A percentile compares a stretch with the other conserved stretches of the same genome.
Conservation (phyloP, 2,113 vertebrate genomes). For the Copsychus sechellarum region DNA sequence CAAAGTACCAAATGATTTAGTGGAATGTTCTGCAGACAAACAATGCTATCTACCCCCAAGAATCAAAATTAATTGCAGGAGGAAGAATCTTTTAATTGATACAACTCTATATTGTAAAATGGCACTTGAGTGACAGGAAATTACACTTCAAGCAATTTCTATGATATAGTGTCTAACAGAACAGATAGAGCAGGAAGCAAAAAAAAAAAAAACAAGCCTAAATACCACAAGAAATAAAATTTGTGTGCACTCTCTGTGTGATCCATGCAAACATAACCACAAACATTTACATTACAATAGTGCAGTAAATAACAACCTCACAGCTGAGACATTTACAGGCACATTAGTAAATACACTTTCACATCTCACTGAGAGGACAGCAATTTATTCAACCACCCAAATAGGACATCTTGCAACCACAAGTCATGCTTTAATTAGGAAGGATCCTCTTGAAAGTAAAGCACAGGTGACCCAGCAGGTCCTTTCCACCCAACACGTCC, state of each 20-base stretch:
- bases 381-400: constrained; percentile 13
- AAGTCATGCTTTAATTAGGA: neutral
- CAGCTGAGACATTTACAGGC: constrained; percentile 25
- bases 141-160: neutral
- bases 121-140: neutral
- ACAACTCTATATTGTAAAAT: neutral
- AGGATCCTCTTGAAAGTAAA: neutral
- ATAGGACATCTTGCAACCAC: neutral
- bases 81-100: neutral
- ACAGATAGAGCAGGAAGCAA: neutral
- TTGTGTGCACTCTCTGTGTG: neutral
- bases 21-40: neutral
- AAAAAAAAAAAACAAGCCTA: neutral
- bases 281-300: constrained; percentile 54
- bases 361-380: neutral
- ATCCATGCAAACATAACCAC: constrained; percentile 34
- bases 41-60: neutral
- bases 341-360: neutral
- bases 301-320: constrained; percentile 29
- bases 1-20: neutral
- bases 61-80: neutral
- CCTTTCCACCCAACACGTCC: neutral
- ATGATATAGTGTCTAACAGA: neutral
- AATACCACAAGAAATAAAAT: neutral
- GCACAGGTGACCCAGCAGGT: neutral